Percentiles rank a stretch among this genome's conserved stretches.
Evolutionary conservation across 2,888 invertebrate genomes (phyloP).

Genomic region (Trachelus stipa): DNA sequence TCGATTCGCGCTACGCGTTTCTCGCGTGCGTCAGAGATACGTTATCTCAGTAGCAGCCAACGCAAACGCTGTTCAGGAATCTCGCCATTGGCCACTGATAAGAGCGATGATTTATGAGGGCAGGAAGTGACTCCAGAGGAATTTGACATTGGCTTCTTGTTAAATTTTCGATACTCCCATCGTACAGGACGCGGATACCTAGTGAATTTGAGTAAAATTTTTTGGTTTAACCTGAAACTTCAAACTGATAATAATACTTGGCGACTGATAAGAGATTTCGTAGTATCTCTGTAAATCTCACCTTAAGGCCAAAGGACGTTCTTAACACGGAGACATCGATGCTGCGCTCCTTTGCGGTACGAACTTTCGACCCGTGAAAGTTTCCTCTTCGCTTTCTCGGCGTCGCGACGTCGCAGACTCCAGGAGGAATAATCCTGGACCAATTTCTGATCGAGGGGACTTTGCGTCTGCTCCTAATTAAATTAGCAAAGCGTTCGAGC

Average conservation of each 20-base stretch:
- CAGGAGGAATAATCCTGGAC: background rate
- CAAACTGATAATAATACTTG: background rate
- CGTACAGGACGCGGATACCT: rapidly evolving
- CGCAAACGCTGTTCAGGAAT: background rate
- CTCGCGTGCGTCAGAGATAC: background rate
- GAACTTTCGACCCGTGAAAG: background rate
- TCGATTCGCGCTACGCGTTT: background rate
- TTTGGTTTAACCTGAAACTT: background rate
- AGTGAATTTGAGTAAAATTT: background rate
- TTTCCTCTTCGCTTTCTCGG: background rate
- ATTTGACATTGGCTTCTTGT: background rate
- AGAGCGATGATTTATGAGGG: background rate
- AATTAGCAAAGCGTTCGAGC: conserved; percentile 26
- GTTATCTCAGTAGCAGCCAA: background rate
- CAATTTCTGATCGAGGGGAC: background rate
- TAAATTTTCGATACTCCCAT: background rate
- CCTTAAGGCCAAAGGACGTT: background rate
- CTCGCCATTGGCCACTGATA: background rate
- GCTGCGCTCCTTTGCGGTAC: conserved; percentile 6
- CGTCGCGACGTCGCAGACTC: conserved; percentile 23
- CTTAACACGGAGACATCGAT: conserved; percentile 5
- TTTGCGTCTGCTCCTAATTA: conserved; percentile 18
- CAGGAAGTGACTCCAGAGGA: background rate
- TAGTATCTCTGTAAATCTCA: background rate
- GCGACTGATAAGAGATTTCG: background rate